phyloP scores from a whole-genome alignment of 2,113 vertebrate genomes.

The Furnarius figulus region DNA sequence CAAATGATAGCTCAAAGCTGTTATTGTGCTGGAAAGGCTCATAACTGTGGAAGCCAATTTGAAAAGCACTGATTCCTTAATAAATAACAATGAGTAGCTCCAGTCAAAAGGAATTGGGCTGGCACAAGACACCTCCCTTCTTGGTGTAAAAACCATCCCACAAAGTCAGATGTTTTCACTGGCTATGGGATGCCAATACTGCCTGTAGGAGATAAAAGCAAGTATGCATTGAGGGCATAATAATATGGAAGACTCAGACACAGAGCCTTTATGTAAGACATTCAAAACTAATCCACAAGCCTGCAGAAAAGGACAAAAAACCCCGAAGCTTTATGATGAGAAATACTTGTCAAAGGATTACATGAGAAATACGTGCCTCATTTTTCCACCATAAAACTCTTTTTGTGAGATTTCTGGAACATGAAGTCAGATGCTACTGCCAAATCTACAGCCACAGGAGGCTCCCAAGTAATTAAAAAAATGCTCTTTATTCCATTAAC shows the following conservation, averaged over 20 bases:
- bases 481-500: conserved; percentile 9
- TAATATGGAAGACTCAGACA: background rate
- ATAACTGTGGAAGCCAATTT: background rate
- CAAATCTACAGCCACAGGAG: conserved; percentile 21
- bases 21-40: background rate
- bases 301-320: background rate
- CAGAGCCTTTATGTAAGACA: background rate
- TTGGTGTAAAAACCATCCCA: background rate
- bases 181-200: background rate
- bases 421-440: background rate
- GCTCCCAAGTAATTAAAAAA: background rate
- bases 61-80: background rate
- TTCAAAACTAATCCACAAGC: background rate
- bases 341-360: background rate
- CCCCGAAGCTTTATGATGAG: background rate
- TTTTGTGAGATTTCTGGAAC: conserved; percentile 1
- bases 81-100: background rate
- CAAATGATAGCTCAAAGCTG: background rate
- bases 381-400: background rate
- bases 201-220: background rate
- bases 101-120: background rate
- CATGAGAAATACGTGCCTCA: background rate
- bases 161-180: background rate
- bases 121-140: background rate
- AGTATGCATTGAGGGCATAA: background rate